Conservation (phyloP, 2,797 vertebrate species). For the Tinamus major region DNA sequence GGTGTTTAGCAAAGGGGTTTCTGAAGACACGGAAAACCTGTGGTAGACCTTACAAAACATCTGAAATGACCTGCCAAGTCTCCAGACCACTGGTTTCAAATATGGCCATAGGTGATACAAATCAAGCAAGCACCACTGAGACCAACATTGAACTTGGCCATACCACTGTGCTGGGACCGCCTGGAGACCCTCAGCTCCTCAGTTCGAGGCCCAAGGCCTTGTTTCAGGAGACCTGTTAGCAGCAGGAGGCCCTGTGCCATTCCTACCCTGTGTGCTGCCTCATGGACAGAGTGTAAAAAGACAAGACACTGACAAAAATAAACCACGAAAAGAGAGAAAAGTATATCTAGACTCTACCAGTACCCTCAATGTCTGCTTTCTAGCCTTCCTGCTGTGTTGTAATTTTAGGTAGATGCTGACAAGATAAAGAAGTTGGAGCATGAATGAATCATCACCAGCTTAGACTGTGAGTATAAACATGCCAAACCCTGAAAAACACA, state of each 20-base stretch:
- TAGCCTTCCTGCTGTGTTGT: background rate
- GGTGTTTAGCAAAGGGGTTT: background rate
- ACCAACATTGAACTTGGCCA: background rate
- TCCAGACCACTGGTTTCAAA: background rate
- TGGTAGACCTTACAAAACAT: background rate
- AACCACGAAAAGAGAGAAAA: background rate
- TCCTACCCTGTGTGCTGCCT: background rate
- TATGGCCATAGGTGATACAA: background rate
- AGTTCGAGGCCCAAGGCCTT: background rate
- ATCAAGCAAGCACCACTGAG: background rate
- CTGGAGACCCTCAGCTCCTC: background rate
- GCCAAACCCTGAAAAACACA: slow-evolving; percentile 51
- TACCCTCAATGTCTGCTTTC: background rate
- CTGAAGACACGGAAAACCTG: background rate
- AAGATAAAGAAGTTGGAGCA: slow-evolving; percentile 48
- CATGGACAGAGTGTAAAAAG: background rate
- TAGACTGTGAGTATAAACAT: slow-evolving; percentile 53
- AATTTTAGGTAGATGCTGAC: slow-evolving; percentile 59
- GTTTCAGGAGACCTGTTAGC: fast-evolving
- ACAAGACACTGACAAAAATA: background rate
- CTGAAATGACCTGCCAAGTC: background rate
- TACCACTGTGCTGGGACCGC: background rate
- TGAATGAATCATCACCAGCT: slow-evolving; percentile 31
- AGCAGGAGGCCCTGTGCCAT: background rate
- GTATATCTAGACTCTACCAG: background rate